phyloP scores from a whole-genome alignment of 2,113 vertebrate species.

The Psittacara wagleri region DNA sequence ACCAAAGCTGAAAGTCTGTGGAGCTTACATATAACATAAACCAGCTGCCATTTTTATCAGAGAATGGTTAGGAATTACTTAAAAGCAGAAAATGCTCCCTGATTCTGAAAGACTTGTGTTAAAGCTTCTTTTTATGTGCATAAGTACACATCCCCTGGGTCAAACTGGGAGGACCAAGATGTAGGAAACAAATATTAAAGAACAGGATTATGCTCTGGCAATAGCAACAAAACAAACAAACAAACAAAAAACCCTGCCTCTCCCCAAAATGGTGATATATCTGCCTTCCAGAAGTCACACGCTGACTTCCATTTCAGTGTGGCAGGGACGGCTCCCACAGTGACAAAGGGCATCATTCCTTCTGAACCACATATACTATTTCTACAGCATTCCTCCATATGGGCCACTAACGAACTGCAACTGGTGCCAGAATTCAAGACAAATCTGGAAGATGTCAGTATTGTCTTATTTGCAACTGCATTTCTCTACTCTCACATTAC shows the following conservation, averaged over 20 bases:
- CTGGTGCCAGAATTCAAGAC: not conserved
- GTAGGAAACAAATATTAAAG: accelerated
- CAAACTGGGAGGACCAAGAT: not conserved
- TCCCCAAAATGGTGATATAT: not conserved
- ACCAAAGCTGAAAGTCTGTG: not conserved
- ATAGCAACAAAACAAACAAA: not conserved
- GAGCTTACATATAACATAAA: not conserved
- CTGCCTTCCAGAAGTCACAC: not conserved
- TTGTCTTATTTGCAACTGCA: not conserved
- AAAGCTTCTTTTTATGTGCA: not conserved
- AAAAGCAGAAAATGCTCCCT: not conserved
- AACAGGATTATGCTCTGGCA: not conserved
- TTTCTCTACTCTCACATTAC: not conserved
- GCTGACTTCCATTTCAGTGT: not conserved
- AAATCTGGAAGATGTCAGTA: not conserved
- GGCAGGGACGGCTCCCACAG: not conserved
- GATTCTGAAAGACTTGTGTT: not conserved
- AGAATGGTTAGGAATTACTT: not conserved
- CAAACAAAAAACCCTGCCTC: not conserved
- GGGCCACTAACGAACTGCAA: not conserved
- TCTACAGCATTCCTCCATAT: not conserved
- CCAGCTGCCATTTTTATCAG: not conserved
- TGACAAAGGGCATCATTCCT: not conserved
- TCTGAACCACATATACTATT: not conserved
- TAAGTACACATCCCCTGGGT: not conserved